A percentile compares a stretch with the other conserved stretches of the same genome.
Evolutionary conservation across 2,888 invertebrate genomes (phyloP).

Genomic region (Tipula helvola): DNA sequence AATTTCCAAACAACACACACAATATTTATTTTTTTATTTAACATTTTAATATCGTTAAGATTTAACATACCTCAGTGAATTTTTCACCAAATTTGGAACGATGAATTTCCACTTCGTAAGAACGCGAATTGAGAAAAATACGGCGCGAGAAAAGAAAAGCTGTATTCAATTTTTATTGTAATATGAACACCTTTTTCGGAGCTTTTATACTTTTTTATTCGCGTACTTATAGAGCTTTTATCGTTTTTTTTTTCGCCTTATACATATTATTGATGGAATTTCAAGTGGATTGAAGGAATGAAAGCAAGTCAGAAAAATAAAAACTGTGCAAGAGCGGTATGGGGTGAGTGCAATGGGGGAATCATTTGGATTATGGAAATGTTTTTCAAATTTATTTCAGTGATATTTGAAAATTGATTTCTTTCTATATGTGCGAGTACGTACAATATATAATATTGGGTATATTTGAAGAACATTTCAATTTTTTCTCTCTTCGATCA

Average conservation of each 20-base stretch:
- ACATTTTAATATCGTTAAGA: slow-evolving; percentile 4
- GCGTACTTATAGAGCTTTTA: not conserved
- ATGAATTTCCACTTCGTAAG: not conserved
- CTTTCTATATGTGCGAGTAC: not conserved
- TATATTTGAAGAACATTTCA: not conserved
- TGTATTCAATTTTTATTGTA: not conserved
- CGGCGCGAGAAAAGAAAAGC: not conserved
- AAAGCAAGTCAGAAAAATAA: not conserved
- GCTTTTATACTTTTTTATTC: not conserved
- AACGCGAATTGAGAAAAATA: not conserved
- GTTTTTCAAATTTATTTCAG: not conserved
- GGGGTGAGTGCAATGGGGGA: not conserved
- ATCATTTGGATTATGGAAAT: not conserved
- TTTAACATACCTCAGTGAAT: not conserved
- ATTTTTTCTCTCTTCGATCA: not conserved
- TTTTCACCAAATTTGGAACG: not conserved
- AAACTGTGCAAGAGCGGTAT: not conserved
- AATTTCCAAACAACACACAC: not conserved
- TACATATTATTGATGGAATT: not conserved
- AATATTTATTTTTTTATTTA: not conserved
- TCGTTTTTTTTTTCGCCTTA: not conserved
- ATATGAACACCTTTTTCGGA: not conserved
- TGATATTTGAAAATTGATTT: slow-evolving; percentile 4
- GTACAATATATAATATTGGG: not conserved
- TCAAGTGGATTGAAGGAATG: not conserved